Percentiles rank a stretch among this genome's conserved stretches.
phyloP scores from a whole-genome alignment of 2,113 vertebrate species.

The Oreochromis tanganicae region DNA sequence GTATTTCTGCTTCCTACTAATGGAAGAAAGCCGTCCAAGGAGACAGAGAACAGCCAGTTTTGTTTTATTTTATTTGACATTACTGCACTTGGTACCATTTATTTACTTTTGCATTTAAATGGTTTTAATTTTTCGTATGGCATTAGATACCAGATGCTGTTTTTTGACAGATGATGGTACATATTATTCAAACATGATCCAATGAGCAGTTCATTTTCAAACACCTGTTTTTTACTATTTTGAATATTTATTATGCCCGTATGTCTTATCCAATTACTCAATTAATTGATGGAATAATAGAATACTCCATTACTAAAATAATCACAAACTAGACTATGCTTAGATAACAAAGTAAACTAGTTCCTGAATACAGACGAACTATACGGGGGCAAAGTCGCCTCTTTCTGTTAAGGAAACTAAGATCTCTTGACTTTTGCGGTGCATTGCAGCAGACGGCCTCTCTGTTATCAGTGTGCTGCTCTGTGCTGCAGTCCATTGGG shows the following conservation, averaged over 20 bases:
- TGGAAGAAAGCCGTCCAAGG: neutral
- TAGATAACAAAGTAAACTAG: neutral
- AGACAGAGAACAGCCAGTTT: neutral
- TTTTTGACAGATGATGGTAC: neutral
- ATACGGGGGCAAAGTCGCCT: neutral
- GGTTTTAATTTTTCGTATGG: rapidly evolving
- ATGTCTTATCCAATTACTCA: neutral
- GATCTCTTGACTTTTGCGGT: neutral
- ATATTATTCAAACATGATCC: neutral
- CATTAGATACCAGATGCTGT: neutral
- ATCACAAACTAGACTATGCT: neutral
- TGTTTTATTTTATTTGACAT: rapidly evolving
- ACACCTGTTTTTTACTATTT: neutral
- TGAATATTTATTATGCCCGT: neutral
- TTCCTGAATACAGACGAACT: neutral
- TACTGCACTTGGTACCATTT: neutral
- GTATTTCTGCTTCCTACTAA: neutral
- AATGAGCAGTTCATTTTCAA: neutral
- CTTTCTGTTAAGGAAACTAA: neutral
- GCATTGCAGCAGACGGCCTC: neutral
- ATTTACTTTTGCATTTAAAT: neutral
- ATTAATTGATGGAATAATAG: neutral
- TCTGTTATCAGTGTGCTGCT: neutral
- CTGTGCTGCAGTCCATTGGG: neutral
- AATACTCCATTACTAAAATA: neutral